phyloP scores from a whole-genome alignment of 2,797 vertebrate species.

The Micrastur ruficollis region DNA sequence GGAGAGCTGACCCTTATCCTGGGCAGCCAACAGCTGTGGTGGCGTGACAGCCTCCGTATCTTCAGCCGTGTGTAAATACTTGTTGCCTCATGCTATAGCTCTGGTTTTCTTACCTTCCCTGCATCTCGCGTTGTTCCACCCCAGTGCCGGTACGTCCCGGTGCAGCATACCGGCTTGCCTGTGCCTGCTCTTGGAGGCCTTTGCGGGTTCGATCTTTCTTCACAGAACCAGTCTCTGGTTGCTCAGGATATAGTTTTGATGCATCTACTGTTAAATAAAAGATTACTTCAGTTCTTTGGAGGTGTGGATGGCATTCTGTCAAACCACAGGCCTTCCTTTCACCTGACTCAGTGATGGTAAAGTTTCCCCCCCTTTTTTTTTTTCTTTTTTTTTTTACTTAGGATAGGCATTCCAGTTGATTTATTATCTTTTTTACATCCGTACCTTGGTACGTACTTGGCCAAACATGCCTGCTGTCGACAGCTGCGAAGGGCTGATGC shows the following conservation, averaged over 20 bases:
- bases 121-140: accelerated
- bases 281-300: background rate
- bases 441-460: background rate
- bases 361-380: background rate
- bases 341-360: background rate
- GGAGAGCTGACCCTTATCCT: background rate
- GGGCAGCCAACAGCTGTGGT: background rate
- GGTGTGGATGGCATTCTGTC: background rate
- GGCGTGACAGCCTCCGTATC: background rate
- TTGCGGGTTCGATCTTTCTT: background rate
- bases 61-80: background rate
- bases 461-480: accelerated
- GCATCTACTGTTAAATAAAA: background rate
- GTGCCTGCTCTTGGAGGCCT: background rate
- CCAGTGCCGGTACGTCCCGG: accelerated
- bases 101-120: background rate
- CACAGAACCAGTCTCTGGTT: background rate
- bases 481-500: background rate
- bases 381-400: background rate
- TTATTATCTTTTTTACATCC: background rate
- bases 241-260: background rate
- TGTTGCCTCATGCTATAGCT: background rate
- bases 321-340: background rate
- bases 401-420: background rate
- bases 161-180: background rate